Base-by-base conservation (phyloP, 2,797 vertebrate species). In the Lepus oiostolus region DNA sequence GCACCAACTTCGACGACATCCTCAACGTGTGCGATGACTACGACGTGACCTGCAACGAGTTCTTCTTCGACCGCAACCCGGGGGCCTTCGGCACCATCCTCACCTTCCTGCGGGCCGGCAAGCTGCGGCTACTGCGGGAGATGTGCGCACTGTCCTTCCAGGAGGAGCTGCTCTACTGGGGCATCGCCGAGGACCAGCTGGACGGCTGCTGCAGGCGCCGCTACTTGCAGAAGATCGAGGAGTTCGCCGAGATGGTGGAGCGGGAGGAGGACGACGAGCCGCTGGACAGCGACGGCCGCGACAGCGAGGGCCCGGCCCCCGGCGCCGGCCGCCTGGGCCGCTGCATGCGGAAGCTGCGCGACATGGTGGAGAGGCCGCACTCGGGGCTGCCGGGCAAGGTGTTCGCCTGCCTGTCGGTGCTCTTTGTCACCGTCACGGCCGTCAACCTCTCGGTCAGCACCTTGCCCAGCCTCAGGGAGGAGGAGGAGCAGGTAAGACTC, bases 291-390 rank as follows among this genome's bases (percentile, higher is more conserved):
- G 98, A 98, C 79, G 99, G 98, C 94, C 98, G 94, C 3, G 98
- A 98, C 93, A 98, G 97, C 35, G 94, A 97, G 26, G 97, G 96
- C 54, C 98, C 98, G 26, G 82, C 42, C 0, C 95, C 93, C 2
- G 97, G 97, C 0, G 99, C 99, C 97, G 98, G 99, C 93, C 98
- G 98, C 95, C 91, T 98, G 13, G 98, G 98, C 71, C 97, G 81
- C 88, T 99, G 99, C 98, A 99, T 99, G 99, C 98, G 97, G 81
- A 98, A 98, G 82, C 98, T 99, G 65, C 99, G 99, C 65, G 99
- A 99, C 98, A 99, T 99, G 99, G 99, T 99, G 97, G 99, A 99
- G 98, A 99, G 98, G 98, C 99, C 99, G 9, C 99, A 99, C 97
- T 99, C 99, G 0, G 99, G 99, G 89, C 99, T 99, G 38, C 99